These are phyloP conservation scores for Synergus laeviventris DNA, from an alignment of 2,888 invertebrate species.

Conservation along the genomic window DNA sequence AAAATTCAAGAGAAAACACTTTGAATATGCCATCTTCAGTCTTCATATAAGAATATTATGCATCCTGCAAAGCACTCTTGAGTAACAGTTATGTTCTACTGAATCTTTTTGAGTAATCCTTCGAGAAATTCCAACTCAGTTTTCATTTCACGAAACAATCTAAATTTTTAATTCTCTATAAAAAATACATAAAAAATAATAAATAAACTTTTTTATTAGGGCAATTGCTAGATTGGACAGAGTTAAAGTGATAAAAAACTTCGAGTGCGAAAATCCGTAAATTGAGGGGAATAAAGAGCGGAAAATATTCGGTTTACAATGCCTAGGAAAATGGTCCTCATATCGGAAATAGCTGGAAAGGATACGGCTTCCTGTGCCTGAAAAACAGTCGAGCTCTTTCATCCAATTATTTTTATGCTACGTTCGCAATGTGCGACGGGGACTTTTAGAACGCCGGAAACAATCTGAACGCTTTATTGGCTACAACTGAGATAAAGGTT, in stretches of 20 bases:
- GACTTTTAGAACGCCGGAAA: conserved; percentile 57
- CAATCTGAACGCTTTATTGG: conserved; percentile 57
- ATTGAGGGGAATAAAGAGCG: conserved; percentile 34
- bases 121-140: background rate
- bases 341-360: conserved; percentile 37
- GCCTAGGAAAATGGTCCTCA: conserved; percentile 32
- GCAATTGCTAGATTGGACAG: background rate
- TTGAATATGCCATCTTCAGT: conserved; percentile 45
- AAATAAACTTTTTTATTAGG: too few relatives aligned
- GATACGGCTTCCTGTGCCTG: conserved; percentile 36
- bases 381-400: conserved; percentile 44
- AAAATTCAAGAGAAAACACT: conserved; percentile 47
- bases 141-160: background rate
- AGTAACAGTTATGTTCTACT: conserved; percentile 33
- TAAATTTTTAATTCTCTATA: background rate
- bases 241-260: background rate
- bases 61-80: conserved; percentile 38
- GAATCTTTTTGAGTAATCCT: conserved; percentile 14
- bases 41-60: conserved; percentile 38
- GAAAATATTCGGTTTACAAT: conserved; percentile 27
- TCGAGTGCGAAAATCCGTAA: conserved; percentile 10
- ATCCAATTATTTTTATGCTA: conserved; percentile 58
- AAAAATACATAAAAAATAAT: too few relatives aligned
- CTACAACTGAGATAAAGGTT: conserved; percentile 39
- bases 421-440: conserved; percentile 47